Evolutionary conservation across 2,113 vertebrate species (phyloP).

Genomic region (Diglossa brunneiventris): DNA sequence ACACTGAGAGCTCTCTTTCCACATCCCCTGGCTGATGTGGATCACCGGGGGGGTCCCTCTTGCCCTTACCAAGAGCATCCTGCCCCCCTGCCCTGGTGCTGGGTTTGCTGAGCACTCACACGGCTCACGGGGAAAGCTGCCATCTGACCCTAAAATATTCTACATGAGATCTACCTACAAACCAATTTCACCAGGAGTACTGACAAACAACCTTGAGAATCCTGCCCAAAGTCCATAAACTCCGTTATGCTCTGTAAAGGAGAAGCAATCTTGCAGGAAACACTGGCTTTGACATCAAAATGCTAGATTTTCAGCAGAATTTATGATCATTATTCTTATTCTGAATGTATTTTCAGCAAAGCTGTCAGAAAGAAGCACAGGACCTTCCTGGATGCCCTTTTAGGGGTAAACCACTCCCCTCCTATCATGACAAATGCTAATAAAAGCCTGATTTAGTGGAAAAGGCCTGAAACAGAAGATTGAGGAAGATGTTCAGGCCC

Average conservation of each 20-base stretch:
- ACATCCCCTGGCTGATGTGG: neutral
- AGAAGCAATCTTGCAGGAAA: neutral
- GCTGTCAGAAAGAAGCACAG: neutral
- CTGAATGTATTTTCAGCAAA: neutral
- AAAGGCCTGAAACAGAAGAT: neutral
- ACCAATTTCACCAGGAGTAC: neutral
- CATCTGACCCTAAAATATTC: neutral
- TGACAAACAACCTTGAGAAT: neutral
- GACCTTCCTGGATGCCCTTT: neutral
- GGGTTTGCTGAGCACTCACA: neutral
- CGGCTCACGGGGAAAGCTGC: neutral
- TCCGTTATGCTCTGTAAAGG: neutral
- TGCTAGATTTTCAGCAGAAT: neutral
- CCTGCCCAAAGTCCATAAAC: neutral
- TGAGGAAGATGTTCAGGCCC: neutral
- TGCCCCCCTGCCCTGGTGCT: accelerated
- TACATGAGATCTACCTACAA: neutral
- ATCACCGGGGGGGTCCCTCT: too few relatives aligned
- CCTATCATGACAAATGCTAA: neutral
- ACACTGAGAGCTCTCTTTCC: neutral
- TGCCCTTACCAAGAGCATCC: neutral
- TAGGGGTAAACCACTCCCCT: neutral
- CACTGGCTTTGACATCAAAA: neutral
- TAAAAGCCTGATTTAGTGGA: neutral
- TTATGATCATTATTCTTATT: neutral